Percentiles rank a stretch among this genome's conserved stretches.
These are phyloP conservation scores for Borostomias antarcticus DNA, from an alignment of 2,797 vertebrate species.

Conservation along the genomic window DNA sequence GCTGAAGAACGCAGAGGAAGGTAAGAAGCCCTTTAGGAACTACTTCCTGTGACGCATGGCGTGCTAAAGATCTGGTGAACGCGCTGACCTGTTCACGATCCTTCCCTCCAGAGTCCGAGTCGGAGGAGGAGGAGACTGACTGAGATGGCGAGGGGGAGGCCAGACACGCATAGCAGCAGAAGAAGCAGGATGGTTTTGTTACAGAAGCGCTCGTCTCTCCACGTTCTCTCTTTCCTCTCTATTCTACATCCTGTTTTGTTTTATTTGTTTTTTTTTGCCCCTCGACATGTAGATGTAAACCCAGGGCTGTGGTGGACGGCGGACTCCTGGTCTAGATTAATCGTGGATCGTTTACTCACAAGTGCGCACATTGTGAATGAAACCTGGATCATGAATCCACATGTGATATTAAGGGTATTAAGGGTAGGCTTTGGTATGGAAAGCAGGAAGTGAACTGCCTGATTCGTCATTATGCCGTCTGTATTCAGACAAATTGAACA, in stretches of 20 bases:
- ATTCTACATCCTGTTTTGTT: conserved; percentile 90
- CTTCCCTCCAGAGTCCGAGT: conserved; percentile 89
- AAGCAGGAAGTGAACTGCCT: conserved; percentile 28
- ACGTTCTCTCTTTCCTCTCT: conserved; percentile 75
- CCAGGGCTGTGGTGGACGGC: conserved; percentile 81
- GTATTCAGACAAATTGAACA: conserved; percentile 54
- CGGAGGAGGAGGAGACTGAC: conserved; percentile 94
- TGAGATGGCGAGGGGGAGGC: conserved; percentile 70
- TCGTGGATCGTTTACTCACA: conserved; percentile 66
- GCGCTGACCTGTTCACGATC: conserved; percentile 1
- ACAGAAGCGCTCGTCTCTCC: conserved; percentile 77
- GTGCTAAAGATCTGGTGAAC: background rate
- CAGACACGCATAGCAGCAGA: conserved; percentile 74
- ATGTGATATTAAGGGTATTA: conserved; percentile 17
- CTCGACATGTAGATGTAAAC: conserved; percentile 82
- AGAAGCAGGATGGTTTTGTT: conserved; percentile 85
- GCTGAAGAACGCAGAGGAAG: conserved; percentile 97
- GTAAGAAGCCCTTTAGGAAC: conserved; percentile 58
- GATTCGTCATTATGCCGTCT: conserved; percentile 35
- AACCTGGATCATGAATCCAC: conserved; percentile 29
- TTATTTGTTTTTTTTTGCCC: conserved; percentile 47
- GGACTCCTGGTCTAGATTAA: conserved; percentile 79
- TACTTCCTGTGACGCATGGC: too few relatives aligned
- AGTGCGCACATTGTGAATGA: conserved; percentile 40
- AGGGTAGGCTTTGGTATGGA: too few relatives aligned